Conservation (phyloP, 2,797 vertebrate genomes). For the Aphelocoma californica region DNA sequence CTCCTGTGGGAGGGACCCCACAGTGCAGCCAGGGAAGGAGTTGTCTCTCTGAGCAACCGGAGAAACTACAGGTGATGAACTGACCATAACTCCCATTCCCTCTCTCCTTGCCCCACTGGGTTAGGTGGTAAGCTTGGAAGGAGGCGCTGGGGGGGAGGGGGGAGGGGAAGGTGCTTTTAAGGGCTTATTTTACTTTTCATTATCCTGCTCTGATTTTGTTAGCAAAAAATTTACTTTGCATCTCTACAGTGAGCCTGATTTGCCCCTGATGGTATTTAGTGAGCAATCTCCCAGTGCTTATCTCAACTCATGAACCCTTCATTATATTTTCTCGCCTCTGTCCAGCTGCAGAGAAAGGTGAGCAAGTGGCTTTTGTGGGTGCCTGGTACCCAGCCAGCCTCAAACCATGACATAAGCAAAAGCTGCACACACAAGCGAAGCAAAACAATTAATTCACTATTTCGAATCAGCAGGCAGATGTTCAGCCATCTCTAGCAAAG, state of each 20-base stretch:
- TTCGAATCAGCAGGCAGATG: not conserved
- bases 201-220: not conserved
- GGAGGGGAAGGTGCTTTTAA: not conserved
- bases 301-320: not conserved
- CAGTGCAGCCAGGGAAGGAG: rapidly evolving
- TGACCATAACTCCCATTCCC: not conserved
- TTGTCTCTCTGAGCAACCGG: not conserved
- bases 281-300: not conserved
- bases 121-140: not conserved
- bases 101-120: not conserved
- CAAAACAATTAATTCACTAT: not conserved
- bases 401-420: not conserved
- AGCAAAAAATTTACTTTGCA: not conserved
- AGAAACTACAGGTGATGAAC: not conserved
- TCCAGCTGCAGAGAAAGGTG: not conserved
- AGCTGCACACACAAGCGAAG: not conserved
- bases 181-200: not conserved
- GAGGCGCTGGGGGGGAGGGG: too few species aligned
- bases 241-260: not conserved
- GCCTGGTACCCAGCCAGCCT: not conserved
- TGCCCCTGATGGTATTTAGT: not conserved
- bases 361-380: not conserved
- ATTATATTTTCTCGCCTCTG: not conserved
- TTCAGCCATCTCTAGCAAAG: not conserved
- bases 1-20: not conserved